A percentile compares a stretch with the other conserved stretches of the same genome.
Conservation (phyloP, 2,113 vertebrate genomes). For the Aegithalos caudatus region DNA sequence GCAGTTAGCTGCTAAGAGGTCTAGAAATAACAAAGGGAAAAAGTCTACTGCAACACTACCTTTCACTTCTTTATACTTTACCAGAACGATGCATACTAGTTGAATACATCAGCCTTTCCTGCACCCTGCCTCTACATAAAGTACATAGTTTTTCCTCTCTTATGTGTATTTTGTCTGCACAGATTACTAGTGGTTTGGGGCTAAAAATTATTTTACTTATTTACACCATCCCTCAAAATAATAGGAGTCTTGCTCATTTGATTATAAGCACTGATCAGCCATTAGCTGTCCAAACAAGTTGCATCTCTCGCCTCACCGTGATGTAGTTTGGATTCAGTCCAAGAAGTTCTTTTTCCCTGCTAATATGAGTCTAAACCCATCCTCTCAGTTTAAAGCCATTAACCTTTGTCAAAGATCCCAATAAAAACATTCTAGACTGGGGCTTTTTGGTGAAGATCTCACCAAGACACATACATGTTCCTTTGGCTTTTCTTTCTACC, state of each 20-base stretch:
- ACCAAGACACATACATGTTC: fast-evolving
- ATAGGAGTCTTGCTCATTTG: neutral
- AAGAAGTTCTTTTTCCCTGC: neutral
- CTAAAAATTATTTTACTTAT: neutral
- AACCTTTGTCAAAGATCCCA: neutral
- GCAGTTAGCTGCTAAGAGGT: neutral
- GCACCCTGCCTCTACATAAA: neutral
- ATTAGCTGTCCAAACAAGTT: neutral
- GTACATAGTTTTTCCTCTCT: neutral
- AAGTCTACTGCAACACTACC: neutral
- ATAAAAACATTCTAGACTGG: neutral
- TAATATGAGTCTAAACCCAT: neutral
- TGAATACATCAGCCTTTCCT: neutral
- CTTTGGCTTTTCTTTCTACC: neutral
- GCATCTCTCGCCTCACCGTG: neutral
- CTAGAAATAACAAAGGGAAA: neutral
- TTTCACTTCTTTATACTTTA: neutral
- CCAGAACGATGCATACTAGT: neutral
- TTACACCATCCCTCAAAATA: neutral
- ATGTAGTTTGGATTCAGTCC: neutral
- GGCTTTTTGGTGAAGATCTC: neutral
- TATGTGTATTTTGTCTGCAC: neutral
- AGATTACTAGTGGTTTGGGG: neutral
- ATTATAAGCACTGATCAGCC: neutral
- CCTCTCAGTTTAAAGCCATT: neutral